phyloP scores from a whole-genome alignment of 2,888 invertebrate species.

The Lomographa bimaculata region DNA sequence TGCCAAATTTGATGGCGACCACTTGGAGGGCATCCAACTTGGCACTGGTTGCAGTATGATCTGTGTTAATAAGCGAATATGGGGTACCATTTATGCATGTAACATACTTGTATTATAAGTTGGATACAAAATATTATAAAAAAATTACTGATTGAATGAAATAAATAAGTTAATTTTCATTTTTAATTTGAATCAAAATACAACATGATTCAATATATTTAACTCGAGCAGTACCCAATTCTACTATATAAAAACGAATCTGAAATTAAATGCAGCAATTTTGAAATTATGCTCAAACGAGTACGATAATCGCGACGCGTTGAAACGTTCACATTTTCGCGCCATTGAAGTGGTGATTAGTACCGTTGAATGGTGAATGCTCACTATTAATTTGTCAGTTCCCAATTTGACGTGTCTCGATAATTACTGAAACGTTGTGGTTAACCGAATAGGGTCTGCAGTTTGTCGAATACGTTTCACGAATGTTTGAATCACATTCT shows the following conservation, averaged over 20 bases:
- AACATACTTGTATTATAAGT: no score
- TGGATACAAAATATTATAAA: no score
- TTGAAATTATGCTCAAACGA: constrained; percentile 1
- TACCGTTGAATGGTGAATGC: constrained; percentile 49
- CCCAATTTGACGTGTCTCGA: constrained; percentile 54
- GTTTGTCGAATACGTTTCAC: constrained; percentile 14
- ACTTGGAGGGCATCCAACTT: constrained; percentile 74
- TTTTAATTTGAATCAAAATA: no score
- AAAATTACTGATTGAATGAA: no score
- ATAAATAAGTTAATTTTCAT: no score
- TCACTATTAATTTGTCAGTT: constrained; percentile 67
- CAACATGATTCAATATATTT: no score
- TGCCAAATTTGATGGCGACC: constrained; percentile 72
- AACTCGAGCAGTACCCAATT: no score
- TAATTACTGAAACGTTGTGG: constrained; percentile 55
- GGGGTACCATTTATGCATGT: constrained; percentile 4
- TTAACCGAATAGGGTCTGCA: constrained; percentile 38
- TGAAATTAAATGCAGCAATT: no score
- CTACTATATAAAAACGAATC: no score
- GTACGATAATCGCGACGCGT: constrained; percentile 19
- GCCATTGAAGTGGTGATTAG: constrained; percentile 65
- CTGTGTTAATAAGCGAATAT: constrained; percentile 61
- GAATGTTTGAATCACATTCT: no score
- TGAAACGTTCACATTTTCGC: constrained; percentile 56
- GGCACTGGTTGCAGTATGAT: constrained; percentile 63